These are phyloP conservation scores for Eumacrocentrus americanus DNA, from an alignment of 2,888 invertebrate species.

Conservation along the genomic window DNA sequence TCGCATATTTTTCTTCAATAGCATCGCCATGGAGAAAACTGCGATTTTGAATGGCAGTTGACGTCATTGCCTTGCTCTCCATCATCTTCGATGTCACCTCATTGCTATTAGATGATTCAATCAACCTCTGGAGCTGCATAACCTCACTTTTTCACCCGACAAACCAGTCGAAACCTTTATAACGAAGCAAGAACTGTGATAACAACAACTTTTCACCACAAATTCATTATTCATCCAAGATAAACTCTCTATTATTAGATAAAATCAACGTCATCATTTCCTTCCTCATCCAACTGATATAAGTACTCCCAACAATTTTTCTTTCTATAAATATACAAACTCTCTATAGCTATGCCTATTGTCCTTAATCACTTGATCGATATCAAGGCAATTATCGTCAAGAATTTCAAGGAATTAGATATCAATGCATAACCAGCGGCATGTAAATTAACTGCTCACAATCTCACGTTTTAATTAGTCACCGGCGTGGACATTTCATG, in stretches of 20 bases:
- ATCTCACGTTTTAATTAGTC: too few relatives aligned
- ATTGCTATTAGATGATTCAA: background rate
- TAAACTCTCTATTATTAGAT: too few relatives aligned
- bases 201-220: background rate
- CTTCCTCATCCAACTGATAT: conserved; percentile 4
- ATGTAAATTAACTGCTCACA: too few relatives aligned
- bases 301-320: background rate
- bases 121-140: conserved; percentile 21
- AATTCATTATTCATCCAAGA: background rate
- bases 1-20: conserved; percentile 33
- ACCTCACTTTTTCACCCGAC: conserved; percentile 13
- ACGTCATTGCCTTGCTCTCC: conserved; percentile 8
- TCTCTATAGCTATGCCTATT: too few relatives aligned
- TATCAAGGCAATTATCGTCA: too few relatives aligned
- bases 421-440: too few relatives aligned
- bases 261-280: background rate
- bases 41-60: conserved; percentile 19
- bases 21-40: conserved; percentile 31
- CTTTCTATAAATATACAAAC: background rate
- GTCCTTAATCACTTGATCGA: too few relatives aligned
- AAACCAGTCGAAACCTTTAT: too few relatives aligned
- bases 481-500: background rate
- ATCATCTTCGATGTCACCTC: conserved; percentile 15
- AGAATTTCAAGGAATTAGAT: too few relatives aligned
- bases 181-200: background rate